phyloP scores from a whole-genome alignment of 2,888 invertebrate species.

The Philereme vetulata region DNA sequence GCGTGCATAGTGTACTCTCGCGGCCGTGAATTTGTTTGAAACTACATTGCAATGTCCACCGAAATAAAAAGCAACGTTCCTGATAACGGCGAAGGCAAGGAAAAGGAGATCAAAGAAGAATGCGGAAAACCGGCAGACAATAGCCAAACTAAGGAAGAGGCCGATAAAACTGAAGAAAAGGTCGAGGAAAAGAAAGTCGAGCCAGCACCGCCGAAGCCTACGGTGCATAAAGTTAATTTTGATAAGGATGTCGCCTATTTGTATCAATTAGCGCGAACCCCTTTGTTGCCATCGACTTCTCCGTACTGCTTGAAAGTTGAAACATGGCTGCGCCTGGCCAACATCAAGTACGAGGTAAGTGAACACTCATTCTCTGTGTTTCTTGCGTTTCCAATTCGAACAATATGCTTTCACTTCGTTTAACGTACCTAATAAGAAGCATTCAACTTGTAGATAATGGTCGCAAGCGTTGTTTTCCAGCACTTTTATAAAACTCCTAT shows the following conservation, averaged over 20 bases:
- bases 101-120: constrained; percentile 84
- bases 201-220: constrained; percentile 88
- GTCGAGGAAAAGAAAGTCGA: constrained; percentile 84
- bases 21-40: constrained; percentile 10
- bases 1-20: not conserved
- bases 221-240: constrained; percentile 93
- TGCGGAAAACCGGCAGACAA: constrained; percentile 68
- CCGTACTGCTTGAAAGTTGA: constrained; percentile 98
- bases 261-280: constrained; percentile 96
- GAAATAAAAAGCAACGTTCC: constrained; percentile 89
- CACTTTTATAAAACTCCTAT: not conserved
- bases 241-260: constrained; percentile 97
- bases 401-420: constrained; percentile 15
- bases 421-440: not conserved
- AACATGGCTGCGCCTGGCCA: constrained; percentile 96
- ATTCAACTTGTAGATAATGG: not conserved
- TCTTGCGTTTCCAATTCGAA: constrained; percentile 23
- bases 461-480: constrained; percentile 1
- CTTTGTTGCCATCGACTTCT: constrained; percentile 94
- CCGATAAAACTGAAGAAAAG: constrained; percentile 78
- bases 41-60: constrained; percentile 86
- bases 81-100: constrained; percentile 84
- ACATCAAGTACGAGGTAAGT: constrained; percentile 96
- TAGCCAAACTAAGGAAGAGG: constrained; percentile 73
- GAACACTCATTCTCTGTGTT: not conserved